phyloP scores from a whole-genome alignment of 1,140 invertebrate genomes.

The Pseudomyrmex flavicornis region DNA sequence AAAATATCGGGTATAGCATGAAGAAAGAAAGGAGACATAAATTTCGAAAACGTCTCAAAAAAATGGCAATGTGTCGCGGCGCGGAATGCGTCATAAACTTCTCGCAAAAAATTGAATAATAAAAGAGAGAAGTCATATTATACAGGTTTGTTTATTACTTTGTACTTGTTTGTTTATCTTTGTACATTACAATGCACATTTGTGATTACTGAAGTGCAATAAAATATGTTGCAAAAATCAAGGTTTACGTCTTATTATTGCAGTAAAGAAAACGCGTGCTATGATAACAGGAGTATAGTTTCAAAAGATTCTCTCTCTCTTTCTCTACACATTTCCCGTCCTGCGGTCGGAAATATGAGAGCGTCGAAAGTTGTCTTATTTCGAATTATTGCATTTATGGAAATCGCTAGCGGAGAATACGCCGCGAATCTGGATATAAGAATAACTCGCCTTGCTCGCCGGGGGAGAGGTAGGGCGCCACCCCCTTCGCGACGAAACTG shows the following conservation, averaged over 20 bases:
- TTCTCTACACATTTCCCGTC: background rate
- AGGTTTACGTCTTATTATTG: background rate
- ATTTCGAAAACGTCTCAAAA: slow-evolving; percentile 83
- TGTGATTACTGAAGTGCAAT: slow-evolving; percentile 2
- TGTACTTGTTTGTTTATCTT: too few species aligned
- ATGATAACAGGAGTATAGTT: background rate
- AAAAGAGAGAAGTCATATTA: too few species aligned
- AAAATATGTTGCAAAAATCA: slow-evolving; percentile 9
- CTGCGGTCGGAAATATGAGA: slow-evolving; percentile 56
- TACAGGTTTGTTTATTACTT: background rate
- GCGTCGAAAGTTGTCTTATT: slow-evolving; percentile 58
- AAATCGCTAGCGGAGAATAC: slow-evolving; percentile 69
- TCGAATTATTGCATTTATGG: slow-evolving; percentile 78
- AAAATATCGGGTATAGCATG: slow-evolving; percentile 87
- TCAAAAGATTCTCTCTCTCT: background rate
- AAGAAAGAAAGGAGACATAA: slow-evolving; percentile 81
- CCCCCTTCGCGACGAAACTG: slow-evolving; percentile 65
- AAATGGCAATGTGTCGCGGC: slow-evolving; percentile 81
- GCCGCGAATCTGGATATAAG: slow-evolving; percentile 77
- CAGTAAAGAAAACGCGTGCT: background rate
- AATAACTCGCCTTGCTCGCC: slow-evolving; percentile 74
- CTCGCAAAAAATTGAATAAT: background rate
- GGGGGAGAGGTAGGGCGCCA: slow-evolving; percentile 2
- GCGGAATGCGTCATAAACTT: slow-evolving; percentile 33
- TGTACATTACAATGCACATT: background rate